Evolutionary conservation across 2,888 invertebrate species (phyloP), one percentile per base, ranked within the genome.

Genomic region (Ormyrus pomaceus): DNA sequence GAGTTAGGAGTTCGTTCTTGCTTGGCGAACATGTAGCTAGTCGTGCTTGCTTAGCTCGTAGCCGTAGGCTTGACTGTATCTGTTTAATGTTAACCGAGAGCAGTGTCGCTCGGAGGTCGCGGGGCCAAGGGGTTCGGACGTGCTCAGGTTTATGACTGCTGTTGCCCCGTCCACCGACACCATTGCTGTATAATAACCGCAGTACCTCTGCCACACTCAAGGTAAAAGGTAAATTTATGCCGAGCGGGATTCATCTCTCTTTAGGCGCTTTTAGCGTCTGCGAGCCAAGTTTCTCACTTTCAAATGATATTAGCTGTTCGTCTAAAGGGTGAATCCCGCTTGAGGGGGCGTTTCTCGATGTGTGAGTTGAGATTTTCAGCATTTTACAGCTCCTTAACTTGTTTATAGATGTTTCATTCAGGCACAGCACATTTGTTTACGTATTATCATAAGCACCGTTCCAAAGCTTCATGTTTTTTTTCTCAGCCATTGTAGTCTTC

Each of bases 81-180:
- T 86, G 80, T 88, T 88, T 86, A 87, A 87, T 89, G 86, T 88
- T 87, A 85, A 88, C 83, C 83, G 86, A 87, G 87, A 88, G 86
- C 88, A 89, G 89, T 87, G 86, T 87, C 87, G 87, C 85, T 87
- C 83, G 88, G 88, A 88, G 87, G 77, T 79, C 73, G 87, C 86
- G 79, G 85, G 86, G 86, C 87, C 86, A 87, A 86, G 84, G 87
- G 86, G 86, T 87, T 87, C 84, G 88, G 88, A 87, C 88, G 85
- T 87, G 86, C 85, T 84, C 89, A 87, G 87, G 86, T 88, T 87
- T 88, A 87, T 86, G 87, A 88, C 87, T 87, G 88, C 89, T 88
- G 89, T 87, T 89, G 89, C 86, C 89, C 88, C 86, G 87, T 89
- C 85, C 88, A 88, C 87, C 88, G 88, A 85, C 88, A 87, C 87